Evolutionary conservation across 2,797 vertebrate species (phyloP), one percentile per base, ranked within the genome.

Genomic region (Cirrhinus molitorella): DNA sequence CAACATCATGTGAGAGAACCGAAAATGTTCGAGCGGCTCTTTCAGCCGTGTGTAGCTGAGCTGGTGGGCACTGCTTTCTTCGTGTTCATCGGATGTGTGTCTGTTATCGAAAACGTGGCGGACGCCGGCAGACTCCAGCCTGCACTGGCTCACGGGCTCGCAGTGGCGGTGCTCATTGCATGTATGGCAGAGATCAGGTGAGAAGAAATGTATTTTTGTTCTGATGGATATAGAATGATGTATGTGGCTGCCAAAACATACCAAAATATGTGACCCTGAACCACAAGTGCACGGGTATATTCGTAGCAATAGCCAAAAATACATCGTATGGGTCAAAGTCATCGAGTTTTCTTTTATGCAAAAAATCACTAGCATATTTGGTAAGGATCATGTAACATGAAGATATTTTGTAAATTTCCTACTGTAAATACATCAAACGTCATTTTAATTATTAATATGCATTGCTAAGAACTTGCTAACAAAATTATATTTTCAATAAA

Each of bases 41-140:
- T 93, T 10, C 97, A 97, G 92, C 97, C 97, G 0, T 97, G 97
- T 31, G 7, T 96, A 81, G 96, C 94, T 0, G 97, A 99, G 88
- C 75, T 97, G 2, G 59, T 98, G 83, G 97, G 97, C 57, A 96
- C 91, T 0, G 83, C 93, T 43, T 92, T 98, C 89, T 98, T 98
- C 77, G 92, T 96, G 80, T 98, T 97, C 91, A 79, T 94, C 0
- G 96, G 97, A 37, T 97, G 96, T 21, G 89, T 97, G 49, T 96
- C 97, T 0, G 96, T 95, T 53, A 93, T 97, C 0, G 94, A 97
- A 89, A 93, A 95, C 0, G 25, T 78, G 0, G 81, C 61, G 0
- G 67, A 77, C 9, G 83, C 91, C 0, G 96, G 96, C 8, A 81
- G 90, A 21, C 88, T 99, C 85, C 96, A 97, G 92, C 96, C 96